Conservation (phyloP, 1,140 invertebrate genomes). For the Drosophila sechellia region DNA sequence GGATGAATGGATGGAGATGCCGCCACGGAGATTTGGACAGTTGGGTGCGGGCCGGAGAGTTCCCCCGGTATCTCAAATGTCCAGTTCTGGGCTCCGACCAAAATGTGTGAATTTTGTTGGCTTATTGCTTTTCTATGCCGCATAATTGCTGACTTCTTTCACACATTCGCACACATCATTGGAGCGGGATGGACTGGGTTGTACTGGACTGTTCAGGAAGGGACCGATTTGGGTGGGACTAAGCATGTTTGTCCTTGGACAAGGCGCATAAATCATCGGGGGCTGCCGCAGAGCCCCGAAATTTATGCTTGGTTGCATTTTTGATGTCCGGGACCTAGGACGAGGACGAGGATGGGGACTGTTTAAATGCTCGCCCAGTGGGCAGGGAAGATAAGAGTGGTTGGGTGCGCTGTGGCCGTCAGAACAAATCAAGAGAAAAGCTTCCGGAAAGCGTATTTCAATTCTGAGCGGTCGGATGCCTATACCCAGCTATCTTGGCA, state of each 20-base stretch:
- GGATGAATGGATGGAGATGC: slow-evolving; percentile 29
- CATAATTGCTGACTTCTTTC: slow-evolving; percentile 81
- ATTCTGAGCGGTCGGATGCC: slow-evolving; percentile 37
- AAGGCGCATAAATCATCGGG: slow-evolving; percentile 71
- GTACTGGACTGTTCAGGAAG: neutral
- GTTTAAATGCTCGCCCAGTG: slow-evolving; percentile 55
- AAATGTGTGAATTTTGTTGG: slow-evolving; percentile 82
- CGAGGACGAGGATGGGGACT: slow-evolving; percentile 3
- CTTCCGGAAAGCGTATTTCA: slow-evolving; percentile 25
- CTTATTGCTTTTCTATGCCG: slow-evolving; percentile 81
- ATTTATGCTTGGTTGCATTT: slow-evolving; percentile 78
- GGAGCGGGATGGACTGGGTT: slow-evolving; percentile 10
- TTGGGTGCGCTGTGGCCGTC: slow-evolving; percentile 1
- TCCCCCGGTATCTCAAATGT: slow-evolving; percentile 72
- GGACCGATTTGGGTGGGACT: slow-evolving; percentile 14
- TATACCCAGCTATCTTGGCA: neutral
- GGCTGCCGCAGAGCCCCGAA: slow-evolving; percentile 43
- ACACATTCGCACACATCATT: slow-evolving; percentile 67
- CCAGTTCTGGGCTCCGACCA: slow-evolving; percentile 59
- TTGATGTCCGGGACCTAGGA: slow-evolving; percentile 25
- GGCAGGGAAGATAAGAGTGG: slow-evolving; percentile 59
- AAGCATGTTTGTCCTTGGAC: slow-evolving; percentile 64
- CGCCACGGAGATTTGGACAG: slow-evolving; percentile 25
- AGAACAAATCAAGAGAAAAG: slow-evolving; percentile 16
- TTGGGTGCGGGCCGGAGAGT: slow-evolving; percentile 12